Percentiles rank a stretch among this genome's conserved stretches.
These are phyloP conservation scores for Willowsia nigromaculata DNA, from an alignment of 2,888 invertebrate genomes.

Conservation along the genomic window DNA sequence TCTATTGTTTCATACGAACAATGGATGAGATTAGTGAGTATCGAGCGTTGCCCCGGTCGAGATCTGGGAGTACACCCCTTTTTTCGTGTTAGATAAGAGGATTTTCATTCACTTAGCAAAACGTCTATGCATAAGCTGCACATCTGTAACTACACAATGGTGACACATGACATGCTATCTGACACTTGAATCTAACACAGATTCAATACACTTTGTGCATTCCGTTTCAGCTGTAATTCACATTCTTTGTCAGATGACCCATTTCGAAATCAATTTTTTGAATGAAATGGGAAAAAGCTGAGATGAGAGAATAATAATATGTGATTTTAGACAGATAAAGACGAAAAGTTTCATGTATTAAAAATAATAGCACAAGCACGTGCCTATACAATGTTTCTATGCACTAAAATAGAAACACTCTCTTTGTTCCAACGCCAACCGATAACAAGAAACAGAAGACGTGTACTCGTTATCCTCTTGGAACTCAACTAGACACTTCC, in stretches of 20 bases:
- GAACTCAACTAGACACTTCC: slow-evolving; percentile 41
- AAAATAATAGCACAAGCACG: background rate
- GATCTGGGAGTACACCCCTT: too few relatives aligned
- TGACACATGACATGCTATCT: slow-evolving; percentile 15
- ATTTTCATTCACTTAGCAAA: slow-evolving; percentile 10
- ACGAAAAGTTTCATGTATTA: background rate
- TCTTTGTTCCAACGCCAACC: background rate
- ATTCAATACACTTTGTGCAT: background rate
- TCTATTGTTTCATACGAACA: too few relatives aligned
- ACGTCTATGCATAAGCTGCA: background rate
- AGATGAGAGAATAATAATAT: too few relatives aligned
- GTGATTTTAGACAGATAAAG: too few relatives aligned
- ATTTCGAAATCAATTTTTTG: slow-evolving; percentile 18
- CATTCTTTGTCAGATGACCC: slow-evolving; percentile 14
- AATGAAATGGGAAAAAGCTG: background rate
- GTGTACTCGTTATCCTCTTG: background rate
- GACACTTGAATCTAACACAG: slow-evolving; percentile 31
- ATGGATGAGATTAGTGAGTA: too few relatives aligned
- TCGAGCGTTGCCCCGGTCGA: too few relatives aligned
- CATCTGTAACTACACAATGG: background rate
- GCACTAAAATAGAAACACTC: too few relatives aligned
- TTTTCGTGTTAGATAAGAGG: too few relatives aligned
- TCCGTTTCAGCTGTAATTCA: background rate
- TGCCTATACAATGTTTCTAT: background rate
- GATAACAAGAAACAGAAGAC: background rate